Conservation (phyloP, 2,797 vertebrate genomes). For the Lutjanus argentimaculatus region DNA sequence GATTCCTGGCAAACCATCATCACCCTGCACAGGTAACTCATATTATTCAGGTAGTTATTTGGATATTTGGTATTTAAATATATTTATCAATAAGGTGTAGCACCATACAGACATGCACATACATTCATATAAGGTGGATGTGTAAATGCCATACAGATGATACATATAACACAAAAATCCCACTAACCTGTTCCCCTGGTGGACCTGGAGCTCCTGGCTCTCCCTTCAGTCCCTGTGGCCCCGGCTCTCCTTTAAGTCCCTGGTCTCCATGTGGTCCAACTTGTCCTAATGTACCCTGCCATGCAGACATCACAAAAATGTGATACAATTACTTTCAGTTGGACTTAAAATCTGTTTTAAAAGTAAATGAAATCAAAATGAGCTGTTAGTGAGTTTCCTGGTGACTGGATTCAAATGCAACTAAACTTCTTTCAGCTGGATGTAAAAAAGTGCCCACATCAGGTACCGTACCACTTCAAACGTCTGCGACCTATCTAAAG, state of each 20-base stretch:
- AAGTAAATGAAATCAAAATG: background rate
- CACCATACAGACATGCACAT: background rate
- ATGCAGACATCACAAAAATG: background rate
- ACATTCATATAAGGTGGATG: background rate
- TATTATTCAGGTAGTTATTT: background rate
- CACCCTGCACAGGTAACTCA: constrained; percentile 81
- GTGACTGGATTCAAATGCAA: background rate
- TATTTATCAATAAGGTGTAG: background rate
- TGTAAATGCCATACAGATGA: background rate
- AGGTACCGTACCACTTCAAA: background rate
- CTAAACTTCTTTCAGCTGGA: background rate
- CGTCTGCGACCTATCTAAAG: background rate
- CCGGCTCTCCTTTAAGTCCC: constrained; percentile 83
- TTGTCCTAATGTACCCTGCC: constrained; percentile 84
- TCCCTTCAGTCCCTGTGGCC: constrained; percentile 85
- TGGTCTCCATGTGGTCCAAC: constrained; percentile 77
- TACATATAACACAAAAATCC: background rate
- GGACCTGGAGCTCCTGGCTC: constrained; percentile 82
- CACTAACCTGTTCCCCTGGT: constrained; percentile 79
- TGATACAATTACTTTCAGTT: background rate
- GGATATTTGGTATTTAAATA: background rate
- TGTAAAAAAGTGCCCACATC: background rate
- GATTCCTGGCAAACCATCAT: constrained; percentile 84
- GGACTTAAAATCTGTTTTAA: background rate
- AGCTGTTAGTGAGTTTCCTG: background rate